These are phyloP conservation scores for Octodon degus DNA, from an alignment of 2,113 vertebrate genomes.

Conservation along the genomic window DNA sequence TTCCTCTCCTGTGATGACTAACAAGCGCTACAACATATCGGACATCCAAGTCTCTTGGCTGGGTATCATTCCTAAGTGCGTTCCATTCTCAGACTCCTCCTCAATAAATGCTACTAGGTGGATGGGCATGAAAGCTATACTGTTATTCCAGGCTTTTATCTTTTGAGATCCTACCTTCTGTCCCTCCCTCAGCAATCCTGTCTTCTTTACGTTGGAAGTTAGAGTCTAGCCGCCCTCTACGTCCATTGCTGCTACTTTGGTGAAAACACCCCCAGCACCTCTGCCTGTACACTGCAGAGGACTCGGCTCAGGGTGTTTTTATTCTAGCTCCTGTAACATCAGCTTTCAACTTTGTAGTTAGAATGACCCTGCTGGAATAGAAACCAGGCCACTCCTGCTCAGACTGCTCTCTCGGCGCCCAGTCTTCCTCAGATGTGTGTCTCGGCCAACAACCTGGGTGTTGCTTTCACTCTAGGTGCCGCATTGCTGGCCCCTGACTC, in stretches of 20 bases:
- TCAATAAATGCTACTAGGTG: background rate
- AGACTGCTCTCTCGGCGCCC: background rate
- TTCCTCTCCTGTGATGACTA: background rate
- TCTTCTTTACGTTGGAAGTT: background rate
- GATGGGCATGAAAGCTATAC: background rate
- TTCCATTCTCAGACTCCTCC: background rate
- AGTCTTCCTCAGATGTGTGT: background rate
- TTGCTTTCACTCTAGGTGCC: accelerated
- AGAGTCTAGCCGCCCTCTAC: background rate
- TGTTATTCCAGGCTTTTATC: background rate
- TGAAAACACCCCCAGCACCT: background rate
- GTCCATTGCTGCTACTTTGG: too few species aligned
- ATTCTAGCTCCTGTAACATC: background rate
- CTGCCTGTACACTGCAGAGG: accelerated
- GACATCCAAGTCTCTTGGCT: background rate
- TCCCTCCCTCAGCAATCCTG: background rate
- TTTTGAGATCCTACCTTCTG: background rate
- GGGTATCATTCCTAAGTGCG: background rate
- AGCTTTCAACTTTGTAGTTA: background rate
- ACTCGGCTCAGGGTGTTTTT: background rate
- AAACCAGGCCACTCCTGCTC: background rate
- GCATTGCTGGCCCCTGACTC: accelerated
- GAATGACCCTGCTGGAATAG: background rate
- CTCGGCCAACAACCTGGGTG: accelerated
- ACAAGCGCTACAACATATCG: background rate